These are phyloP conservation scores for Ellobius talpinus DNA, from an alignment of 2,113 vertebrate species.

Conservation along the genomic window DNA sequence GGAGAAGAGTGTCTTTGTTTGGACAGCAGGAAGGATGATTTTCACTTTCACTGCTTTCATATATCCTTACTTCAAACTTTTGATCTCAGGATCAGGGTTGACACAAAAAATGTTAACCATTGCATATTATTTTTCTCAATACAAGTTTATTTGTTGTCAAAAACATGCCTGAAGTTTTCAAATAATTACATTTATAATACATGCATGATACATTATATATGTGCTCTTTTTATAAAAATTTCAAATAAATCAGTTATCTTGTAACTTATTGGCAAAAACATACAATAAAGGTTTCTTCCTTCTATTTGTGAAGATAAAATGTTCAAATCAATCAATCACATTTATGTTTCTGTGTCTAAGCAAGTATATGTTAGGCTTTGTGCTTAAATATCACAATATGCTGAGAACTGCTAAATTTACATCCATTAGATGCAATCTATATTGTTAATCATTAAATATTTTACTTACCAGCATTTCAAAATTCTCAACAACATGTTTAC, in stretches of 20 bases:
- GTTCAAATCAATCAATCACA: neutral
- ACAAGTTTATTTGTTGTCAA: neutral
- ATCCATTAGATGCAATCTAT: neutral
- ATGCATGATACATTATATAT: neutral
- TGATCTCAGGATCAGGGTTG: neutral
- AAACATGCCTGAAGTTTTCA: neutral
- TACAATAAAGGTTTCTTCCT: neutral
- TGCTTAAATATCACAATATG: neutral
- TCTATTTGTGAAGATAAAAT: neutral
- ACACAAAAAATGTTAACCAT: neutral
- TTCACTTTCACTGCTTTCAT: neutral
- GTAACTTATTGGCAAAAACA: neutral
- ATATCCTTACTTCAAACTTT: neutral
- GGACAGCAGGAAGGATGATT: neutral
- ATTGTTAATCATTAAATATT: neutral
- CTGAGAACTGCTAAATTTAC: neutral
- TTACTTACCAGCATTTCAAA: neutral
- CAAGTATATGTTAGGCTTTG: neutral
- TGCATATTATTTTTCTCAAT: neutral
- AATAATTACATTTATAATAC: neutral
- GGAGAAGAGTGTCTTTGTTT: neutral
- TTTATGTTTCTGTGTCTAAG: neutral
- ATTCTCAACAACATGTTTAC: neutral
- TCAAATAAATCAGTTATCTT: neutral
- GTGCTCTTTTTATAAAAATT: neutral